Evolutionary conservation across 1,140 invertebrate species (phyloP).

Genomic region (Zaprionus vittiger): DNA sequence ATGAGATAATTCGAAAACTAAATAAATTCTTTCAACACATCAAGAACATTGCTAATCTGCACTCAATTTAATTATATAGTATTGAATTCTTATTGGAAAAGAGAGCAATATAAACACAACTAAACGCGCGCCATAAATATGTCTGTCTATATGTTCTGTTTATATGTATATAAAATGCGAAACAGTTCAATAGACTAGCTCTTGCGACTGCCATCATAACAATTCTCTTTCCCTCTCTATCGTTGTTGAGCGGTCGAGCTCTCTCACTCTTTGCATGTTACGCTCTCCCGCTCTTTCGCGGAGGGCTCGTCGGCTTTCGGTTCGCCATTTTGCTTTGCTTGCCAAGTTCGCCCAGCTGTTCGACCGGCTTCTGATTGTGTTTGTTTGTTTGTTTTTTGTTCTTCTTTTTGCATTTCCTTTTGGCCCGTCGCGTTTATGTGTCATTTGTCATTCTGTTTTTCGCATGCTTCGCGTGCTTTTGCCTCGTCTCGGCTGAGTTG

Average conservation of each 20-base stretch:
- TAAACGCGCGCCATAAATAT: constrained; percentile 1
- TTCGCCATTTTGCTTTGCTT: constrained; percentile 48
- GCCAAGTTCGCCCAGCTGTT: constrained; percentile 62
- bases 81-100: not conserved
- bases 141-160: not conserved
- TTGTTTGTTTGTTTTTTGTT: constrained; percentile 30
- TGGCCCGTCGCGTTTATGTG: constrained; percentile 33
- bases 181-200: not conserved
- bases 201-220: constrained; percentile 5
- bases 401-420: constrained; percentile 17
- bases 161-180: not conserved
- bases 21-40: not conserved
- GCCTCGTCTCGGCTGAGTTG: not conserved
- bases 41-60: not conserved
- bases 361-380: constrained; percentile 44
- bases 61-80: not conserved
- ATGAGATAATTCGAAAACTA: not conserved
- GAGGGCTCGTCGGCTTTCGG: constrained; percentile 50
- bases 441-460: constrained; percentile 47
- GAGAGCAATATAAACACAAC: not conserved
- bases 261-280: not conserved
- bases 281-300: constrained; percentile 14
- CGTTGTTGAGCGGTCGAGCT: not conserved
- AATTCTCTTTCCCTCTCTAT: constrained; percentile 10
- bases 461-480: constrained; percentile 33